Base-by-base conservation (phyloP, 2,113 vertebrate genomes). In the Noturus placidus region DNA sequence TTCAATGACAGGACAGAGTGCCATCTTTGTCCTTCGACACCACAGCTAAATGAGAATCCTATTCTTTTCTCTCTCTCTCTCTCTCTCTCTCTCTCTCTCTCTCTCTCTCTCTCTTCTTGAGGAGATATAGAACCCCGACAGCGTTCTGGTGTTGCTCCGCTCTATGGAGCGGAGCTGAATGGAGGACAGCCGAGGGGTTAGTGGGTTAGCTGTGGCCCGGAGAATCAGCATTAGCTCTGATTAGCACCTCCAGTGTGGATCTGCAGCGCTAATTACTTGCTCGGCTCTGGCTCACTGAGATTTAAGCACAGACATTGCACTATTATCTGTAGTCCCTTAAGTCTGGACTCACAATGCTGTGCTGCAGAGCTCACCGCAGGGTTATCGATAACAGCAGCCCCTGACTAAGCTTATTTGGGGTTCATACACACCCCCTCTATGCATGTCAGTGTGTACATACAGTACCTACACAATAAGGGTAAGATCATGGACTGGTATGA, bases 241-340 rank as follows among this genome's bases (percentile, higher is more conserved):
- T 97, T 98, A 97, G 96, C 95, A 95, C 96, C 97, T 96, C 96
- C 97, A 95, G 96, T 97, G 97, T 96, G 96, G 96, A 97, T 97
- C 95, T 95, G 95, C 96, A 10, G 96, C 94, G 92, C 97, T 98
- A 98, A 99, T 98, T 97, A 98, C 97, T 97, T 95, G 96, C 96
- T 96, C 96, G 96, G 96, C 96, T 94, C 94, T 97, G 97, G 96
- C 97, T 98, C 96, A 95, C 96, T 97, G 97, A 97, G 96, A 97
- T 97, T 98, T 98, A 98, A 98, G 96, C 95, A 98, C 96, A 96
- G 96, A 96, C 96, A 96, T 97, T 96, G 96, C 97, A 95, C 96
- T 96, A 98, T 98, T 98, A 98, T 98, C 97, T 97, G 91, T 95
- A 95, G 95, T 97, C 96, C 96, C 95, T 96, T 94, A 95, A 97